A percentile compares a stretch with the other conserved stretches of the same genome.
Evolutionary conservation across 2,113 vertebrate genomes (phyloP).

Genomic region (Quiscalus mexicanus): DNA sequence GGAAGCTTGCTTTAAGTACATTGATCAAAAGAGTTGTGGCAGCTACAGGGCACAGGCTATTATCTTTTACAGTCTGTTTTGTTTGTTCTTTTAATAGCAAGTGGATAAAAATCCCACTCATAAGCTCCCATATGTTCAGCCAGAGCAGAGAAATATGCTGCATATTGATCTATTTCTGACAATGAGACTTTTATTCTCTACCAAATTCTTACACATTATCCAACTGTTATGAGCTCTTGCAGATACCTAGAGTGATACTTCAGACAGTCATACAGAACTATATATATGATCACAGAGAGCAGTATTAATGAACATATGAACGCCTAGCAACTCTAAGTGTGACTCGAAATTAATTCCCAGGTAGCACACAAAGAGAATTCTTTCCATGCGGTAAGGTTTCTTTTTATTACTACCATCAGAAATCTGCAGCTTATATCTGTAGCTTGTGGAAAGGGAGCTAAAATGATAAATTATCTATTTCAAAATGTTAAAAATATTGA

Average conservation of each 20-base stretch:
- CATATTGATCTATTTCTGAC: background rate
- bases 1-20: background rate
- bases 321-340: background rate
- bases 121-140: background rate
- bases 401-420: background rate
- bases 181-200: background rate
- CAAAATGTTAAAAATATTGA: background rate
- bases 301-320: background rate
- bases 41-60: background rate
- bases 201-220: background rate
- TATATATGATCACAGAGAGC: background rate
- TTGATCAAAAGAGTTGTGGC: background rate
- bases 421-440: background rate
- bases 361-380: background rate
- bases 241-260: background rate
- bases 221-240: background rate
- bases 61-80: constrained; percentile 14
- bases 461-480: background rate
- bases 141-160: background rate
- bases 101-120: background rate
- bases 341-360: background rate
- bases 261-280: background rate
- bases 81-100: constrained; percentile 40
- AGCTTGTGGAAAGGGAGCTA: background rate
- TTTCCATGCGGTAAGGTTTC: background rate